These are phyloP conservation scores for Grus americana DNA, from an alignment of 2,113 vertebrate species.

Conservation along the genomic window DNA sequence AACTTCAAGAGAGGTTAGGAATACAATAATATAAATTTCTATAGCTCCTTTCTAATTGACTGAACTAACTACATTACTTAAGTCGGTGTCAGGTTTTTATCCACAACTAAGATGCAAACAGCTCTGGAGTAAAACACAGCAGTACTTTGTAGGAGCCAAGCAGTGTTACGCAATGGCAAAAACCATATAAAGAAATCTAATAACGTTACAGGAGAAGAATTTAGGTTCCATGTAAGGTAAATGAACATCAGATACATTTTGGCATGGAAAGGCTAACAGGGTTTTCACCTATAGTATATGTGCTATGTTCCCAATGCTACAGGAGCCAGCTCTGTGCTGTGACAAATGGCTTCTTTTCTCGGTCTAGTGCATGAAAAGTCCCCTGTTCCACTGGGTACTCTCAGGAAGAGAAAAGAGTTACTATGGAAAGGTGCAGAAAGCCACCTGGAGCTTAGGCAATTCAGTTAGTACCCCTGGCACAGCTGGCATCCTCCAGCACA, in stretches of 20 bases:
- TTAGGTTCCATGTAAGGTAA: background rate
- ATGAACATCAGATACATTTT: background rate
- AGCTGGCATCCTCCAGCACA: background rate
- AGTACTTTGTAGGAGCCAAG: background rate
- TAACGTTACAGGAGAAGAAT: background rate
- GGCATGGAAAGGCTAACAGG: background rate
- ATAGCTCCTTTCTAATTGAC: background rate
- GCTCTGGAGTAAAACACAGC: background rate
- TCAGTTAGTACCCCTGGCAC: background rate
- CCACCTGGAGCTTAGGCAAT: background rate
- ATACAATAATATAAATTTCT: background rate
- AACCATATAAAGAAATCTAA: background rate
- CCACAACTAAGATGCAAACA: background rate
- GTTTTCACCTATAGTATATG: background rate
- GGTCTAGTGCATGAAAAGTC: background rate
- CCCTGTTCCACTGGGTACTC: fast-evolving
- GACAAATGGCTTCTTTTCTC: background rate
- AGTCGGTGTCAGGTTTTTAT: background rate
- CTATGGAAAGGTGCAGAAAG: background rate
- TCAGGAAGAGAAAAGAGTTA: background rate
- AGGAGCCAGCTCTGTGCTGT: background rate
- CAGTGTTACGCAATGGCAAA: background rate
- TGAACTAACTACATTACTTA: background rate
- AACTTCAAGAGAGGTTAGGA: background rate
- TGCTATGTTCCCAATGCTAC: background rate